Evolutionary conservation across 2,888 invertebrate species (phyloP).

Genomic region (Lomographa bimaculata): DNA sequence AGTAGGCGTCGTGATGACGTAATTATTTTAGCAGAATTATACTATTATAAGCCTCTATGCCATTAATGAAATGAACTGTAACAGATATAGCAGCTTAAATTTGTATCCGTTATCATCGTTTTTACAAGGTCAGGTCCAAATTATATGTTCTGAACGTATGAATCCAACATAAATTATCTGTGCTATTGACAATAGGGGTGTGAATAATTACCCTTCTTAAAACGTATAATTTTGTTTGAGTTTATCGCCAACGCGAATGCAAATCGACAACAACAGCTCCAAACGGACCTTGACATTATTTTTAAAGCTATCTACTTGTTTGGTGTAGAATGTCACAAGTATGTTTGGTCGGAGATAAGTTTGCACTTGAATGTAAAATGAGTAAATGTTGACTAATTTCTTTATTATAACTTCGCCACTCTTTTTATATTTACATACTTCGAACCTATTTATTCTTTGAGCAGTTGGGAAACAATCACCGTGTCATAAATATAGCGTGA

Average conservation of each 20-base stretch:
- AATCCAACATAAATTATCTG: constrained; percentile 18
- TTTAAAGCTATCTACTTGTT: constrained; percentile 33
- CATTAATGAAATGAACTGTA: too few species aligned
- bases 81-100: too few species aligned
- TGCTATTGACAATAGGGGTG: constrained; percentile 34
- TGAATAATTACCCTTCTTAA: constrained; percentile 34
- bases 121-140: constrained; percentile 18
- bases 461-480: too few species aligned
- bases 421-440: too few species aligned
- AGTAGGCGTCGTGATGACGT: too few species aligned
- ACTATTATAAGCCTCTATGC: too few species aligned
- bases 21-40: too few species aligned
- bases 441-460: too few species aligned
- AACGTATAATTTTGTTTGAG: constrained; percentile 38
- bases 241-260: constrained; percentile 57
- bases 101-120: constrained; percentile 1
- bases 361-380: constrained; percentile 15
- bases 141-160: constrained; percentile 4
- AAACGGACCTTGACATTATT: constrained; percentile 66
- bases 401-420: constrained; percentile 10
- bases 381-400: constrained; percentile 6
- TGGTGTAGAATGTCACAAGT: constrained; percentile 25
- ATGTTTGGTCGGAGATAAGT: constrained; percentile 17
- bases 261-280: constrained; percentile 48
- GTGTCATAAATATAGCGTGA: too few species aligned